Evolutionary conservation across 1,140 invertebrate genomes (phyloP), one percentile per base, ranked within the genome.

Genomic region (Philotrypesis tridentata): DNA sequence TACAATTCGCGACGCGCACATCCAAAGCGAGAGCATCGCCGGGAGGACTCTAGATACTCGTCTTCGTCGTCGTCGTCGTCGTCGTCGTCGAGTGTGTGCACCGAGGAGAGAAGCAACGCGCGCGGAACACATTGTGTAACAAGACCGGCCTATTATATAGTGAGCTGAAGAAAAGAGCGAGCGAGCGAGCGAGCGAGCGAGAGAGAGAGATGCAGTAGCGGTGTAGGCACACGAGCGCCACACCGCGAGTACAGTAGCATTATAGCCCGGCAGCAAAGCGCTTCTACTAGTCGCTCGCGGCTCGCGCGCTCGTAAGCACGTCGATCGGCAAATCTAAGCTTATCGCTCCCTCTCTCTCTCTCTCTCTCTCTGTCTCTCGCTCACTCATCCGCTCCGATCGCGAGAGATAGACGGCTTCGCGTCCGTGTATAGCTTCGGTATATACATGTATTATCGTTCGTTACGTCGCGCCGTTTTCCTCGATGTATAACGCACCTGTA

Each of bases 211-310:
- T 37, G 61, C 33, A 23, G n/a, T 37, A 21, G 25, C 33, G 27
- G 73, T 60, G 40, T 55, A 76, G 63, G 77, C 77, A 70, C 77
- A 17, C 78, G 78, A 65, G 78, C 68, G 70, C 70, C 78, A 70
- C 70, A 25, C 25, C 27, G 37, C 76, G 33, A 40, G 12, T 68
- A 43, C 14, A 31, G 68, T 9, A 21, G 70, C 70, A n/a, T n/a
- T n/a, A n/a, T n/a, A 21, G 37, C 70, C n/a, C 33, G 37, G 23
- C 80, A 21, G n/a, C n/a, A n/a, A n/a, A 33, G 73, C 67, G 33
- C 17, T 31, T 70, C 79, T n/a, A n/a, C n/a, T 81, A 81, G 79
- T 76, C 72, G 63, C 25, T 71, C 72, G 73, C 65, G 27, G 61
- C 48, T 43, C 80, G 72, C 27, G 65, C 80, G 73, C 31, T 75